These are phyloP conservation scores for Chaetorhynchus papuensis DNA, from an alignment of 2,113 vertebrate species.

Conservation along the genomic window DNA sequence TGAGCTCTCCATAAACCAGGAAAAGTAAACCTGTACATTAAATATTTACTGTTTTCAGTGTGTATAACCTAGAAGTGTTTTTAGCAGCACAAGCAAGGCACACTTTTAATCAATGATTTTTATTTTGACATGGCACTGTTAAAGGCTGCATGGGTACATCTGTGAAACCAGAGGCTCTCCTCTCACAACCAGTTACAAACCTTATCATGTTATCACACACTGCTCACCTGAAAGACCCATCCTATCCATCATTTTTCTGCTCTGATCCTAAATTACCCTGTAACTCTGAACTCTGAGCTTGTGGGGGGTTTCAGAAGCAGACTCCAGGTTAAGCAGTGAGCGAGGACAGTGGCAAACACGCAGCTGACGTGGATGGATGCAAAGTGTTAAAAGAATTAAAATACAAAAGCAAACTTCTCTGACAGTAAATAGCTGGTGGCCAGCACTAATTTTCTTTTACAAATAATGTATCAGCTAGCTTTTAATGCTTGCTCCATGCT, in stretches of 20 bases:
- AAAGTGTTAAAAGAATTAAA: neutral
- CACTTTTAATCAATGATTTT: neutral
- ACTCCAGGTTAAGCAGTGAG: neutral
- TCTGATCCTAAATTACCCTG: neutral
- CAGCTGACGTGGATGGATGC: rapidly evolving
- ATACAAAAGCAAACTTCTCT: neutral
- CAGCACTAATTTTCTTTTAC: neutral
- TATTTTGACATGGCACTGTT: neutral
- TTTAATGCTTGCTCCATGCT: neutral
- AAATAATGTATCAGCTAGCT: neutral
- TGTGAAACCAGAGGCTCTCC: neutral
- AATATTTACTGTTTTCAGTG: slow-evolving; percentile 29
- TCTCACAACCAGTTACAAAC: neutral
- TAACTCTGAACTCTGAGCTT: neutral
- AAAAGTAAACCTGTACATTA: slow-evolving; percentile 46
- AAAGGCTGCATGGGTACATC: neutral
- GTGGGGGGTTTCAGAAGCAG: neutral
- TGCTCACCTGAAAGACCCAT: neutral
- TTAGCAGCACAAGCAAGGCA: neutral
- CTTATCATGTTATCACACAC: neutral
- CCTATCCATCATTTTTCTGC: neutral
- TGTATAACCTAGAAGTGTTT: slow-evolving; percentile 4
- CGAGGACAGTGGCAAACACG: rapidly evolving
- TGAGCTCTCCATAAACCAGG: slow-evolving; percentile 36
- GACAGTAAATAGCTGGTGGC: neutral